Base-by-base conservation (phyloP, 1,140 invertebrate species). In the Drosophila serrata region DNA sequence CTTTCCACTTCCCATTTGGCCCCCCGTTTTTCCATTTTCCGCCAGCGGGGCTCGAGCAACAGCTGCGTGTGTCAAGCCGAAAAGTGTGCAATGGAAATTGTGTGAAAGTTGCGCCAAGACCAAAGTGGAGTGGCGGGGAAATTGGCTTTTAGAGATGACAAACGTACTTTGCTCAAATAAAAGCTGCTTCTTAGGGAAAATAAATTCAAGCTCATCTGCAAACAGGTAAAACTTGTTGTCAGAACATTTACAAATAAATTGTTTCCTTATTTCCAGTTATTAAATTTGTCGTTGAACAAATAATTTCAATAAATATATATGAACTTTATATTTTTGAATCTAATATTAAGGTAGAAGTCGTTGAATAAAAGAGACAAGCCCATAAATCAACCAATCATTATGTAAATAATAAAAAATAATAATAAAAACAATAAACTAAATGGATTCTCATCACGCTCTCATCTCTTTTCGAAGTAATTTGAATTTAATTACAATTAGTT, bases 31-130 rank as follows among this genome's bases (percentile, higher is more conserved):
- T 33, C 46, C 33, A 43, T 27, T 22, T 48, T 35, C 42, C 60
- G 19, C 13, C 6, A 45, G 27, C 3, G 19, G 19, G 33, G 35
- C 42, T 29, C 35, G 59, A 75, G 81, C 81, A 84, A 84, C 81
- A 84, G 81, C 76, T 84, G 81, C 81, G 31, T 63, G 60, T 67
- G 70, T 31, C 64, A 48, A 69, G 81, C 81, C 77, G 70, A 84
- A 79, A 82, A 82, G 75, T 84, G 61, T 70, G 81, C 81, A 80
- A 84, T 75, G 65, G 79, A 84, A 84, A 76, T 51, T 55, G 75
- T 69, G 80, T 55, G 59, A 82, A 82, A 78, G 56, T 81, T 78
- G 46, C 24, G 6, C 42, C 17, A 33, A 33, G 39, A 31, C 61
- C 45, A 67, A 67, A 75, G 48, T 63, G 68, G 39, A 37, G 67